Evolutionary conservation across 2,888 invertebrate species (phyloP), one percentile per base, ranked within the genome.

Genomic region (Ormyrus nitidulus): DNA sequence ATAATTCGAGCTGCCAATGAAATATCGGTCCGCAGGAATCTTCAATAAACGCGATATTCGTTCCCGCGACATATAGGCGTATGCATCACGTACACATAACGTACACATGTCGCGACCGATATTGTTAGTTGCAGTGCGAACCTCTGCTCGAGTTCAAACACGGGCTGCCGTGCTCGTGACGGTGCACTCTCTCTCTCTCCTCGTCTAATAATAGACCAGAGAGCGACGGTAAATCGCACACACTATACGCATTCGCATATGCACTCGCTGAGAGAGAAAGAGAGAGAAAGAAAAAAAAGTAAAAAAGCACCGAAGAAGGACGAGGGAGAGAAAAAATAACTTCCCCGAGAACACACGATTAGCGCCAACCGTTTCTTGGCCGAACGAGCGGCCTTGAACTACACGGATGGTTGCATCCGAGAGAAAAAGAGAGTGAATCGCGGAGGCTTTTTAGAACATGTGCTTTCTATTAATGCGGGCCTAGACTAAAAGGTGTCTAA

Each of bases 341-440:
- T 49, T 19, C 7, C 54, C n/a, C 44, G 8, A 51, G 61, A 61
- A 61, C 46, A 13, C 19, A 19, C 19, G 19, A 19, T 19, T 19
- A 19, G 19, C 19, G 19, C 19, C 19, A 19, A 19, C 19, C 1
- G 19, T 19, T 19, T 19, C 19, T 19, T 19, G 19, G 19, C 19
- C 9, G 9, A 53, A 19, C 11, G 51, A 46, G 11, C 49, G 59
- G 13, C 76, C 76, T 76, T 76, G 76, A 77, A 77, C 69, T 64
- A 56, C 69, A 64, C 51, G 76, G 62, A 62, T 77, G 49, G 62
- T 34, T 19, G 49, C 19, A 53, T 51, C 61, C 19, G 19, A 19
- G 19, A 19, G 19, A 19, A 19, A 19, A 19, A 19, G 19, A 19
- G 19, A 19, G 19, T 19, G 49, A 49, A 44, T 64, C 49, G 19